Evolutionary conservation across 2,113 vertebrate genomes (phyloP), one percentile per base, ranked within the genome.

Genomic region (Rhea pennata): DNA sequence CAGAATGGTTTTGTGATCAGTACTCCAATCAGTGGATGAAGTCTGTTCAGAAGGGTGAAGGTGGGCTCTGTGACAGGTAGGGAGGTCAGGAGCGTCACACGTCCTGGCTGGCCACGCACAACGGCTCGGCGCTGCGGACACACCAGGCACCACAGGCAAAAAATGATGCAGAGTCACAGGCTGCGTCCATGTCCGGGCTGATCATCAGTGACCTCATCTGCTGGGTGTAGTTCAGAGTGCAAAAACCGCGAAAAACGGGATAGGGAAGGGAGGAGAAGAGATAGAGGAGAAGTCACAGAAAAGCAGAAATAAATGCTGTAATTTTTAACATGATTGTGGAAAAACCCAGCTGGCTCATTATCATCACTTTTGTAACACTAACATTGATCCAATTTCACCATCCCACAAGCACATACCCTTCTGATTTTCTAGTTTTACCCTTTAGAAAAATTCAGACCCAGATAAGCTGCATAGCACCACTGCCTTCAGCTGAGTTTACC

Each of bases 321-420:
- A 67, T 96, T 96, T 92, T 95, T 66, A 95, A 95, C 94, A 95
- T 46, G 46, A 31, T 69, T 91, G 78, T 93, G 96, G 96, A 95
- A 95, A 97, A 96, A 95, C 95, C 96, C 96, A 95, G 91, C 91
- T 96, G 96, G 96, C 94, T 93, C 90, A 33, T 71, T 95, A 91
- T 94, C 84, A 88, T 96, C 91, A 80, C 96, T 96, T 96, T 94
- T 95, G 75, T 97, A 93, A 95, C 93, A 96, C 91, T 95, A 88
- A 95, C 94, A 74, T 81, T 90, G 93, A 91, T 96, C 76, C 95
- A 48, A 90, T 93, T 96, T 96, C 96, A 92, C 90, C 89, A 91
- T 81, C 91, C 75, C 94, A 86, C 89, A 48, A 44, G 87, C 84
- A 86, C 91, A 91, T 16, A 71, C 26, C 89, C 92, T 66, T 79